Evolutionary conservation across 2,113 vertebrate genomes (phyloP), one percentile per base, ranked within the genome.

Genomic region (Thamnaconus septentrionalis): DNA sequence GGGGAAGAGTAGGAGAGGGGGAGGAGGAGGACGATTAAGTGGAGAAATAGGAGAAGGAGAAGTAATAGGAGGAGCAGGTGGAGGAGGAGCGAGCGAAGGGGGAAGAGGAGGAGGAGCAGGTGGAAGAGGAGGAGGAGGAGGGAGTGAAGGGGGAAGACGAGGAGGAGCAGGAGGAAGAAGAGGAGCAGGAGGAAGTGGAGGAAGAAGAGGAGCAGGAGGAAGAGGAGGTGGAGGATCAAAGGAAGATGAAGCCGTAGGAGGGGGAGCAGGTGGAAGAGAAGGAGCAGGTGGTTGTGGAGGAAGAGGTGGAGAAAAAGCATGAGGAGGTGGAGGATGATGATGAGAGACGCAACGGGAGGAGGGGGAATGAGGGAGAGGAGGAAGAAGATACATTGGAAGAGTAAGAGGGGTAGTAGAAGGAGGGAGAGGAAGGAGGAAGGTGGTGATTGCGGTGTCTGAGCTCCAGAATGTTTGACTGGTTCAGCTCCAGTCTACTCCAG

Each of bases 61-160:
- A 56, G 44, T 43, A 62, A 55, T 44, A 66, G 51, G 66, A 46
- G 54, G 64, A 43, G 41, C 48, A 72, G 58, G 18, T 10, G 6
- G 45, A 10, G 60, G 48, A 71, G 42, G 66, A 59, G 71, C 76
- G 68, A 71, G 44, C n/a, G n/a, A n/a, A n/a, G 51, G 31, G 48
- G 8, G 64, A 59, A 73, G 8, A n/a, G n/a, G n/a, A n/a, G n/a
- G n/a, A n/a, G n/a, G n/a, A n/a, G n/a, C n/a, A n/a, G n/a, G n/a
- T n/a, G 46, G 57, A 3, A 45, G 18, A 57, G 75, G 41, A 47
- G 43, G n/a, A 53, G 48, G 50, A 31, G 57, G 51, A 69, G 41
- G 31, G 55, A 51, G 64, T 7, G 50, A 54, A 55, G 56, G 71
- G 67, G 66, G n/a, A 12, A 53, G 76, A 55, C 41, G 5, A 12